phyloP scores from a whole-genome alignment of 1,140 invertebrate genomes.

The Zelostemma sp. region DNA sequence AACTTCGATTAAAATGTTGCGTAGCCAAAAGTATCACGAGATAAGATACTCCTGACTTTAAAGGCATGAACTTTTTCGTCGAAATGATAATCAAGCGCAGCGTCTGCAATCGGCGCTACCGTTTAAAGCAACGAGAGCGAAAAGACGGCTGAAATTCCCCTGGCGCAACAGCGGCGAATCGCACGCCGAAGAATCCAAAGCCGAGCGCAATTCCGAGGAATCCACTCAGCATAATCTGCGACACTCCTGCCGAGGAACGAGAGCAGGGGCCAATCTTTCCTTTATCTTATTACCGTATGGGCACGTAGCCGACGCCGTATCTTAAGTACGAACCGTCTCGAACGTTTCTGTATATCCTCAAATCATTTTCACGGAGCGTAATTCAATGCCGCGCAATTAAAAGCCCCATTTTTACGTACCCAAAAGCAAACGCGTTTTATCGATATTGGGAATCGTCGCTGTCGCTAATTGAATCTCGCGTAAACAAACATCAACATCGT shows the following conservation, averaged over 20 bases:
- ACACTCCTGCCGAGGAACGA: conserved; percentile 9
- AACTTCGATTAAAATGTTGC: no score
- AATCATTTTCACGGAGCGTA: no score
- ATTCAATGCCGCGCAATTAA: no score
- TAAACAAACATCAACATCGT: no score
- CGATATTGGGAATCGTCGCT: no score
- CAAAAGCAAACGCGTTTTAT: no score
- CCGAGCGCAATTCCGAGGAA: conserved; percentile 56
- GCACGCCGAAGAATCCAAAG: conserved; percentile 1
- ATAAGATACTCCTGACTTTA: no score
- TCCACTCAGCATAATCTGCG: conserved; percentile 48
- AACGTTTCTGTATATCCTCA: background rate
- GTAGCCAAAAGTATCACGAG: no score
- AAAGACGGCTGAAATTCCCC: conserved; percentile 29
- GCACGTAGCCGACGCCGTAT: background rate
- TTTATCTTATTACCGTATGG: conserved; percentile 8
- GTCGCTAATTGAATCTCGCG: background rate
- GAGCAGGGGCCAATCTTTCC: conserved; percentile 15
- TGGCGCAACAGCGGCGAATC: conserved; percentile 22
- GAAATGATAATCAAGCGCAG: no score
- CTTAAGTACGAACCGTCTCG: background rate
- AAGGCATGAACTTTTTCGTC: no score
- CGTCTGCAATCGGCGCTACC: conserved; percentile 24
- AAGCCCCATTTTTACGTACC: no score
- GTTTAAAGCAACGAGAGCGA: conserved; percentile 27